Evolutionary conservation across 2,888 invertebrate species (phyloP), one percentile per base, ranked within the genome.

Genomic region (Unio delphinus): DNA sequence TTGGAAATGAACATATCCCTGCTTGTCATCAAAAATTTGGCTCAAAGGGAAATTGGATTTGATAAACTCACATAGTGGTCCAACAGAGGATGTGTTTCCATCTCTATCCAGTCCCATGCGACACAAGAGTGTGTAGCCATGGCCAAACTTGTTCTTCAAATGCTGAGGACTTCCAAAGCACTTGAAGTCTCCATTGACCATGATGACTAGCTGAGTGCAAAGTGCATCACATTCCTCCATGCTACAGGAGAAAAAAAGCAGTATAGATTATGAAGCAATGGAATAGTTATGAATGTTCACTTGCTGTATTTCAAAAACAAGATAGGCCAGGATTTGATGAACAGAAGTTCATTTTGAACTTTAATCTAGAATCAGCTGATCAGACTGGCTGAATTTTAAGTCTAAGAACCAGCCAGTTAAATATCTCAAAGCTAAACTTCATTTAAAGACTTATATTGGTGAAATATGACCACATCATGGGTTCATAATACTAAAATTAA

Each of bases 181-280:
- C 75, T 93, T 92, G 80, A 95, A 91, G 81, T 92, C 91, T 0
- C 96, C 95, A 73, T 91, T 91, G 0, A 93, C 92, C 95, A 96
- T 93, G 74, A 96, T 95, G 2, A 93, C 95, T 76, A 96, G 90
- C 73, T 95, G 92, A 65, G 93, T 92, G 88, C 95, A 95, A 28
- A 95, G 92, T 59, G 94, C 93, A 86, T 95, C 95, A 90, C 95
- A 95, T 91, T 96, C 95, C 88, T 95, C 95, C 95, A 96, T 95
- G 85, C 95, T 95, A 89, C 23, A 23, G 85, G 61, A n/a, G 5
- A 45, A 30, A 59, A 26, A 26, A 17, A 20, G 34, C 7, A 28
- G 59, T 6, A 28, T 60, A 60, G 11, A n/a, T 58, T 26, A 58
- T 58, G 11, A n/a, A 58, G 58, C 20, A 26, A 58, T 58, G 58